phyloP scores from a whole-genome alignment of 1,140 invertebrate genomes.

The Globodera rostochiensis region DNA sequence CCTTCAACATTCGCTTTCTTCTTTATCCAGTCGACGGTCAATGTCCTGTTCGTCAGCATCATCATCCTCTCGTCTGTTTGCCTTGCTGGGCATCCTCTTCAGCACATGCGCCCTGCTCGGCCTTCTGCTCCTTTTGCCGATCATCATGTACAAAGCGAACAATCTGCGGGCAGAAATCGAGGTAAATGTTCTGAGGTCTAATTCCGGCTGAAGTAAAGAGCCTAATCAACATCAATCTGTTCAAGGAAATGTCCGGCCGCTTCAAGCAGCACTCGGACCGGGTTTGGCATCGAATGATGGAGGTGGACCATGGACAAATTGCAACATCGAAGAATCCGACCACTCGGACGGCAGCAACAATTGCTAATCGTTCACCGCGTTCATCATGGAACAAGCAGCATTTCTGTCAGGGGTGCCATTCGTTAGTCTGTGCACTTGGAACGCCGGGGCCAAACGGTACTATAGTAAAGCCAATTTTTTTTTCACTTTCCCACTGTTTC shows the following conservation, averaged over 20 bases:
- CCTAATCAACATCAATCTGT: not conserved
- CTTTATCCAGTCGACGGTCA: not conserved
- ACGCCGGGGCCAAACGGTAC: conserved; percentile 26
- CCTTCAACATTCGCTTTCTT: not conserved
- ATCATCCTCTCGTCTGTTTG: not conserved
- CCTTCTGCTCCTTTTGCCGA: conserved; percentile 17
- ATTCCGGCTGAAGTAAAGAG: conserved; percentile 6
- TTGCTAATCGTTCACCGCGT: conserved; percentile 35
- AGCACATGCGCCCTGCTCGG: conserved; percentile 17
- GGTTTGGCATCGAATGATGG: conserved; percentile 15
- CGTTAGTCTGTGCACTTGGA: conserved; percentile 39
- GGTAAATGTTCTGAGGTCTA: not conserved
- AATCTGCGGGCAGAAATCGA: conserved; percentile 6
- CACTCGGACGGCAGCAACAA: not conserved
- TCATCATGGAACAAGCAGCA: conserved; percentile 44
- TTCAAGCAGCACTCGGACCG: conserved; percentile 25
- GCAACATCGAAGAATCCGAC: not conserved
- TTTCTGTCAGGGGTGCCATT: conserved; percentile 38
- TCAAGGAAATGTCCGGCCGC: conserved; percentile 6
- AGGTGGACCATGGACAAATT: not conserved
- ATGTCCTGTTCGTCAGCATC: not conserved
- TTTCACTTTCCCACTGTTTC: not conserved
- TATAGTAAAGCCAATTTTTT: not conserved
- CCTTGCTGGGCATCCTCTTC: conserved; percentile 12
- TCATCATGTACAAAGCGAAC: conserved; percentile 28